Base-by-base conservation (phyloP, 2,113 vertebrate genomes). In the Hemichromis elongatus region DNA sequence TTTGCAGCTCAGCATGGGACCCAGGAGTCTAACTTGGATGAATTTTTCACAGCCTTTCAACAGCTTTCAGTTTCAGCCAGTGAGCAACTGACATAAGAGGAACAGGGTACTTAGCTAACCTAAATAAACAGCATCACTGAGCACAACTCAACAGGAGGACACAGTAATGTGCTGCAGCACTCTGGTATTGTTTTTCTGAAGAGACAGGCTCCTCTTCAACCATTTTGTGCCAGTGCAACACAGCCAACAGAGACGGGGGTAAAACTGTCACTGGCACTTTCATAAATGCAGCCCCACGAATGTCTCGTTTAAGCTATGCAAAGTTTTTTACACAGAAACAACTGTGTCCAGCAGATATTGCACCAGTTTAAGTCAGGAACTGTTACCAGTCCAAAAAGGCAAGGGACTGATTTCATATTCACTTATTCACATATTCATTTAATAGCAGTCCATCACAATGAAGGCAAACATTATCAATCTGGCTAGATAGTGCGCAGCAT, bases 21-120 rank as follows among this genome's bases (percentile, higher is more conserved):
- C 88, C 83, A 75, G 19, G 82, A 89, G 91, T 88, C 82, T 84
- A 73, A 84, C 82, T 90, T 86, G 79, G 85, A 94, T 92, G 77
- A 9, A 92, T 93, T 86, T 90, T 93, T 92, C 86, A 93, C 52
- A 81, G 68, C 70, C 79, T 92, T 94, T 92, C 90, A 88, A 77
- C 55, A 83, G 77, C 81, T 77, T 90, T 94, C 84, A 78, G 79
- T 68, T 89, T 35, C 42, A 84, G 79, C 83, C 85, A 78, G 80
- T 55, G 42, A 80, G 80, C 91, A 88, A 82, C 81, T 79, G 82
- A 90, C 89, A 89, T 42, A 26, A 83, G 70, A 90, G 57, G 61
- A 91, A 50, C 33, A 61, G 55, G 77, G 86, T 90, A 78, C 85
- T 80, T 84, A 89, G 86, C 81, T 85, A 90, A 85, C 86, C 45